phyloP scores from a whole-genome alignment of 2,113 vertebrate species.

The Guaruba guarouba region DNA sequence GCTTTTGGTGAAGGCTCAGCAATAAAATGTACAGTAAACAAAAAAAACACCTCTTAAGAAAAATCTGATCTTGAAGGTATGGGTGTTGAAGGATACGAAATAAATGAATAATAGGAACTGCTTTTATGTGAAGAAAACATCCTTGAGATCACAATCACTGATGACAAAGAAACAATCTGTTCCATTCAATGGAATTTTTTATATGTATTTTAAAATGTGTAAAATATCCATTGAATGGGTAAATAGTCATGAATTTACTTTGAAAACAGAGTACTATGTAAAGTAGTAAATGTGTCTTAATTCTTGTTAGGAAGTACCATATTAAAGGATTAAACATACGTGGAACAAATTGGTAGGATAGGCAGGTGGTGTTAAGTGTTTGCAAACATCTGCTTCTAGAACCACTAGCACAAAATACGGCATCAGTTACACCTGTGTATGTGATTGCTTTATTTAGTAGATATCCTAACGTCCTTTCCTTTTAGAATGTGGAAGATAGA shows the following conservation, averaged over 20 bases:
- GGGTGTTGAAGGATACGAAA: neutral
- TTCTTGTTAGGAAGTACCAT: neutral
- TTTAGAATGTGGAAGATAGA: slow-evolving; percentile 90
- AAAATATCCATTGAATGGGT: neutral
- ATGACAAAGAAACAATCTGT: neutral
- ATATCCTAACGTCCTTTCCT: neutral
- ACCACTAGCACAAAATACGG: neutral
- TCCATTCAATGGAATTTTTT: neutral
- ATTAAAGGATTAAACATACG: neutral
- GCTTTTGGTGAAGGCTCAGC: neutral
- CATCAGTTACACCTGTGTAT: neutral
- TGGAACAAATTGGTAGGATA: neutral
- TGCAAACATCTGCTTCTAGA: neutral
- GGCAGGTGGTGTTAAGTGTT: neutral
- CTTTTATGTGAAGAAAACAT: neutral
- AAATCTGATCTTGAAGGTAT: neutral
- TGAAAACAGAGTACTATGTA: neutral
- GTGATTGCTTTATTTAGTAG: neutral
- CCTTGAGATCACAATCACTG: neutral
- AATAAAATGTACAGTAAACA: neutral
- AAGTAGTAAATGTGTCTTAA: neutral
- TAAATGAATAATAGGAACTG: neutral
- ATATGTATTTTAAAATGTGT: neutral
- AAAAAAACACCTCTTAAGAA: neutral
- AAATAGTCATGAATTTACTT: neutral